Evolutionary conservation across 2,888 invertebrate species (phyloP).

Genomic region (Petrolisthes manimaculis): DNA sequence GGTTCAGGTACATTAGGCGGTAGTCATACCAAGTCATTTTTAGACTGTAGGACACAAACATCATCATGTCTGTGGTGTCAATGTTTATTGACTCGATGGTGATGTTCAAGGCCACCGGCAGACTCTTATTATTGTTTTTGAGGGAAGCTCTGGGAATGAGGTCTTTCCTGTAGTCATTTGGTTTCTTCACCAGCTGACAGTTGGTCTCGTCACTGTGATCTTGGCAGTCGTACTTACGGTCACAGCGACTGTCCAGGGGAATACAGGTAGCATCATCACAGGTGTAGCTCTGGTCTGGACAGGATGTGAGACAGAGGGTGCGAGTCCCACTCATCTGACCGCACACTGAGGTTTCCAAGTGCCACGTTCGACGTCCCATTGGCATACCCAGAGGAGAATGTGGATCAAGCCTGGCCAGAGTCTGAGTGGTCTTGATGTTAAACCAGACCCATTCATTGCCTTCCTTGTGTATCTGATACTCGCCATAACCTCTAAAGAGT

Average conservation of each 20-base stretch:
- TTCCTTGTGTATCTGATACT: slow-evolving; percentile 48
- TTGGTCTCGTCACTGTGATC: slow-evolving; percentile 59
- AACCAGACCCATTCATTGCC: slow-evolving; percentile 45
- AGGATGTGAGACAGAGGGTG: slow-evolving; percentile 45
- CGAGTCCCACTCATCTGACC: slow-evolving; percentile 45
- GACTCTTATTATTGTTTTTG: background rate
- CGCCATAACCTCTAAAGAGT: slow-evolving; percentile 54
- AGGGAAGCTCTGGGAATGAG: slow-evolving; percentile 38
- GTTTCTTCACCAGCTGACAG: slow-evolving; percentile 40
- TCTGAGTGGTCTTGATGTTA: slow-evolving; percentile 24
- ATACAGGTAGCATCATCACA: slow-evolving; percentile 63
- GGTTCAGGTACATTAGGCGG: slow-evolving; percentile 44
- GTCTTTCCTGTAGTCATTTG: slow-evolving; percentile 48
- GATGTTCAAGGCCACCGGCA: slow-evolving; percentile 39
- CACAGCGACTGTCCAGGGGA: slow-evolving; percentile 52
- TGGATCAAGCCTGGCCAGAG: slow-evolving; percentile 45
- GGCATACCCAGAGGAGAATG: slow-evolving; percentile 45
- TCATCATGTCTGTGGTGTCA: slow-evolving; percentile 49
- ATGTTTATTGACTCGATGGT: slow-evolving; percentile 48
- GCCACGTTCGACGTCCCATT: slow-evolving; percentile 62
- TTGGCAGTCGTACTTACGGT: slow-evolving; percentile 60
- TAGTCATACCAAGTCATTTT: slow-evolving; percentile 50
- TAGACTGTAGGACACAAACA: slow-evolving; percentile 45
- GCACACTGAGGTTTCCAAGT: slow-evolving; percentile 44
- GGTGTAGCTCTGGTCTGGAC: slow-evolving; percentile 41